Evolutionary conservation across 2,797 vertebrate species (phyloP), one percentile per base, ranked within the genome.

Genomic region (Columba guinea): DNA sequence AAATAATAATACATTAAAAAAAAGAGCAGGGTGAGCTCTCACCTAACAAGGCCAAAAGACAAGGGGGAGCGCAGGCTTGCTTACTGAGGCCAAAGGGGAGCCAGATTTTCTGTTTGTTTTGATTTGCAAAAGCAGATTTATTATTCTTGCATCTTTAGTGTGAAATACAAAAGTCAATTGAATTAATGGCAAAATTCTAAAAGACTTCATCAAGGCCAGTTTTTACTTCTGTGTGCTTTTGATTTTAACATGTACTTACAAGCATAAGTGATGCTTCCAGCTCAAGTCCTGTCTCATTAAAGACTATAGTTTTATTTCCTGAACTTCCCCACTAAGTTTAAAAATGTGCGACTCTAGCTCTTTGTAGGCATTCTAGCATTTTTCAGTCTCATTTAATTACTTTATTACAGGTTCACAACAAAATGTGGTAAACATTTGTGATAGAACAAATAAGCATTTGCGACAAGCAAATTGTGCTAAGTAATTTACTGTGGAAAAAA

Each of bases 161-260:
- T 59, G 30, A 83, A 73, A 85, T 27, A 49, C 2, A 76, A 62
- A 67, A 74, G 19, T 7, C 20, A 59, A 52, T 13, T 84, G 7
- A 10, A 62, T 27, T 21, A 81, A 64, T 0, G 13, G 11, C 19
- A 93, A 86, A 84, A 79, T 63, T 90, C 22, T 39, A n/a, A 37
- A 11, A 56, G 20, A 41, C 4, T 59, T 69, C 23, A 63, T 13
- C 0, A 0, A 20, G 13, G 17, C 1, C 12, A 49, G 53, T 34
- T 94, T 81, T 67, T 21, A 56, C 32, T 76, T 65, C 30, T 34
- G 3, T 26, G 15, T 60, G 9, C 3, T 71, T 55, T 84, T 69
- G 19, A 4, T 56, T 92, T 76, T 89, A 52, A 46, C 11, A 39
- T 39, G 11, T 30, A 62, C 11, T 90, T 77, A 75, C 4, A 73